A percentile compares a stretch with the other conserved stretches of the same genome.
Conservation (phyloP, 2,797 vertebrate species). For the Lagodon rhomboides region DNA sequence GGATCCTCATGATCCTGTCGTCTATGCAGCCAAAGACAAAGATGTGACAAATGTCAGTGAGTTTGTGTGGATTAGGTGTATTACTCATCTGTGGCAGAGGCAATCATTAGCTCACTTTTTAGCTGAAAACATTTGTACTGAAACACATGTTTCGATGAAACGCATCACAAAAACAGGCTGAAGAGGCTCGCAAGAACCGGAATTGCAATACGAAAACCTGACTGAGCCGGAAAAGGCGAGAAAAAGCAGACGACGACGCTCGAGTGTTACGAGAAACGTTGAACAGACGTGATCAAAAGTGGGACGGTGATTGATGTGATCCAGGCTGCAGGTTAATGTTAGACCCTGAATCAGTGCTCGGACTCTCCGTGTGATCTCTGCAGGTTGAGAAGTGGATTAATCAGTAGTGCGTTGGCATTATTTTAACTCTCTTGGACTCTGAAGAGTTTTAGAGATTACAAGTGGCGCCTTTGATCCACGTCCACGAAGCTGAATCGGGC, state of each 20-base stretch:
- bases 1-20: not conserved
- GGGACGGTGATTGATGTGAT: not conserved
- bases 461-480: slow-evolving; percentile 48
- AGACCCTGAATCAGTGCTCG: not conserved
- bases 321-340: not conserved
- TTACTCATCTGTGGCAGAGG: not conserved
- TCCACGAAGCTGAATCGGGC: slow-evolving; percentile 35
- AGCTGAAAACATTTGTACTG: not conserved
- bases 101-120: not conserved
- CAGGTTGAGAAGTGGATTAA: not conserved
- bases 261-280: not conserved
- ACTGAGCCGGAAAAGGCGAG: not conserved
- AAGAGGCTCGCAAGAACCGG: too few species aligned
- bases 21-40: slow-evolving; percentile 1
- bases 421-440: slow-evolving; percentile 12
- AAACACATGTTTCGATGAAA: not conserved
- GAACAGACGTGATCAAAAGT: not conserved
- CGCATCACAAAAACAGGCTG: not conserved
- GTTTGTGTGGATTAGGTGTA: not conserved
- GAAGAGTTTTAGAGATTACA: slow-evolving; percentile 26
- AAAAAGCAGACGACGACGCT: not conserved
- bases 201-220: not conserved
- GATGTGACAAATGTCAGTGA: slow-evolving; percentile 3
- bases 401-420: not conserved
- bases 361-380: not conserved